These are phyloP conservation scores for Poicephalus meyeri DNA, from an alignment of 2,113 vertebrate genomes.

Conservation along the genomic window DNA sequence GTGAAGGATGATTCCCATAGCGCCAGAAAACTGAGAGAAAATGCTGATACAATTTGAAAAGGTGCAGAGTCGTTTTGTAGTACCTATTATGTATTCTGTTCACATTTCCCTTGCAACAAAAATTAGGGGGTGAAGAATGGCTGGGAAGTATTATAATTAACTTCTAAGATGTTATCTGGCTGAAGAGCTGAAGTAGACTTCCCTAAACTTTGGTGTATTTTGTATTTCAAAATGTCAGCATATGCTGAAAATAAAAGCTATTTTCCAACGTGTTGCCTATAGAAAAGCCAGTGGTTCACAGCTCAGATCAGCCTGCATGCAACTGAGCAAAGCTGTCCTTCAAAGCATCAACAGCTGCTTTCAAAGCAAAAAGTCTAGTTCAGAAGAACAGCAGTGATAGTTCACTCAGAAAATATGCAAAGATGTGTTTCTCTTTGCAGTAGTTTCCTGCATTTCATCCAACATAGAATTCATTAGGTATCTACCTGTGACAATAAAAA, in stretches of 20 bases:
- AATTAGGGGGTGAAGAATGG: neutral
- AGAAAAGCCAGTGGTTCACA: neutral
- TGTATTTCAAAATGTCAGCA: neutral
- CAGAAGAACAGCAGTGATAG: neutral
- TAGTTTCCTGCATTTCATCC: neutral
- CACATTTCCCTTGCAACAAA: neutral
- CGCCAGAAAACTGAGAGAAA: neutral
- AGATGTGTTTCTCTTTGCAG: neutral
- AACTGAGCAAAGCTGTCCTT: neutral
- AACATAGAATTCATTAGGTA: neutral
- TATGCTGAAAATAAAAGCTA: neutral
- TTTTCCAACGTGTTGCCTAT: neutral
- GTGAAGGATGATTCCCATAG: neutral
- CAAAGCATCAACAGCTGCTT: neutral
- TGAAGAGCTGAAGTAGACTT: neutral
- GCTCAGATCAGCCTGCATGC: neutral
- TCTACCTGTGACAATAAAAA: neutral
- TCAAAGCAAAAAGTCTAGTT: neutral
- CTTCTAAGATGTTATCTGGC: neutral
- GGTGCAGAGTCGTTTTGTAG: neutral
- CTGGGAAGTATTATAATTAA: neutral
- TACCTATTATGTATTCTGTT: fast-evolving
- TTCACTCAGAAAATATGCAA: neutral
- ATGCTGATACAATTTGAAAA: neutral
- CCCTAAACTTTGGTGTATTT: neutral